These are phyloP conservation scores for Mamestra brassicae DNA, from an alignment of 2,888 invertebrate genomes.

Conservation along the genomic window DNA sequence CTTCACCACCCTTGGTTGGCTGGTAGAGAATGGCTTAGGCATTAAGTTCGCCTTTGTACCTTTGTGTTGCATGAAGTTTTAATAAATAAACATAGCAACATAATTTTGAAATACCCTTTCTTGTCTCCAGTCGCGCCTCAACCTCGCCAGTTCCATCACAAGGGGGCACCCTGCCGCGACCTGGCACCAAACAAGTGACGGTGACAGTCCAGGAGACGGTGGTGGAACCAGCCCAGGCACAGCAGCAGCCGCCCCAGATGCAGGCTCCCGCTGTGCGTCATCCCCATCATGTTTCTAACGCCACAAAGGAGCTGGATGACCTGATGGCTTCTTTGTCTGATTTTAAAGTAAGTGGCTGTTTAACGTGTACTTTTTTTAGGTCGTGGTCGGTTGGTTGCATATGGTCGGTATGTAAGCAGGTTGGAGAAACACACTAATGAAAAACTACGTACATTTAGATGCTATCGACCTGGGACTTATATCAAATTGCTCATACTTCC, in stretches of 20 bases:
- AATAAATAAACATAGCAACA: background rate
- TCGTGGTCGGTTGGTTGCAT: no score
- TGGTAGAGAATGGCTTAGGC: no score
- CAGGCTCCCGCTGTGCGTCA: constrained; percentile 72
- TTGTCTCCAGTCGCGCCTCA: constrained; percentile 79
- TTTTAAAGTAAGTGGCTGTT: constrained; percentile 95
- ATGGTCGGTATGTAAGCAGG: no score
- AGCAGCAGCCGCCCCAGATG: constrained; percentile 79
- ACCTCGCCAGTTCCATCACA: constrained; percentile 80
- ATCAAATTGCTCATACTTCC: no score
- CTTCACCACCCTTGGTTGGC: no score
- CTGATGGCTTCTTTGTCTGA: constrained; percentile 98
- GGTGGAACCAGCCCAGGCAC: constrained; percentile 87
- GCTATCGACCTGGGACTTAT: no score
- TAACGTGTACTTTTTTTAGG: no score
- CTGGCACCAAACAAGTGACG: constrained; percentile 91
- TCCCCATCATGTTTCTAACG: constrained; percentile 94
- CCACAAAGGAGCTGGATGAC: constrained; percentile 98
- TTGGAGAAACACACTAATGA: no score
- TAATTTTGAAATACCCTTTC: background rate
- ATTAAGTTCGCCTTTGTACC: no score
- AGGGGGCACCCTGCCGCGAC: constrained; percentile 85
- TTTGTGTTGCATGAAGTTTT: no score
- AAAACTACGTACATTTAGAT: no score
- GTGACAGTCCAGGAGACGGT: constrained; percentile 90